These are phyloP conservation scores for Microchrysa polita DNA, from an alignment of 2,888 invertebrate genomes.

Conservation along the genomic window DNA sequence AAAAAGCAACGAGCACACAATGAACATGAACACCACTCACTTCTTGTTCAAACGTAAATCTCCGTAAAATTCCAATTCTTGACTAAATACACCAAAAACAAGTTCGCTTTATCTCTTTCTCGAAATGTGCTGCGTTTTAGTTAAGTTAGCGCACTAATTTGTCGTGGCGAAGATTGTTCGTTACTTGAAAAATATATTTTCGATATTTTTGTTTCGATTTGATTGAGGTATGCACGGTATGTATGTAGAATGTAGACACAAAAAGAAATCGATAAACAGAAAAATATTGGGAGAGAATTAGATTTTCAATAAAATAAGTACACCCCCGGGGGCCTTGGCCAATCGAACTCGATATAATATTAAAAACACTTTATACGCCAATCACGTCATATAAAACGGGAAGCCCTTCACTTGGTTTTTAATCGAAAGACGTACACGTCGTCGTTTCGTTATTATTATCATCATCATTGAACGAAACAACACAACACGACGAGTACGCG, in stretches of 20 bases:
- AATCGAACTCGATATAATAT: background rate
- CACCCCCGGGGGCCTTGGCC: background rate
- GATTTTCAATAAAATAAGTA: background rate
- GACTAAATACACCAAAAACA: constrained; percentile 33
- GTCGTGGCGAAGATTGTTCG: constrained; percentile 30
- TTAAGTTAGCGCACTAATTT: constrained; percentile 31
- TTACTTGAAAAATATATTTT: constrained; percentile 25
- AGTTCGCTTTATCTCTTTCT: constrained; percentile 37
- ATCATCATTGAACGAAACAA: too few relatives aligned
- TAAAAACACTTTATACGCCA: constrained; percentile 32
- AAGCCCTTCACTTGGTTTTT: too few relatives aligned
- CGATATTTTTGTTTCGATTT: background rate
- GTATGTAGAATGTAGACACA: too few relatives aligned
- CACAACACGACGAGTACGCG: too few relatives aligned
- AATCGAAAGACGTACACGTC: too few relatives aligned
- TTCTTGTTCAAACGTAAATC: constrained; percentile 36
- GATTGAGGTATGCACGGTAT: too few relatives aligned
- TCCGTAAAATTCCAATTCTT: constrained; percentile 39
- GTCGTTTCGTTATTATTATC: too few relatives aligned
- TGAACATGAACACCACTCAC: constrained; percentile 25
- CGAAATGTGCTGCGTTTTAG: constrained; percentile 11
- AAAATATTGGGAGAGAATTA: too few relatives aligned
- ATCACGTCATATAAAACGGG: constrained; percentile 25
- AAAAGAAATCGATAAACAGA: too few relatives aligned
- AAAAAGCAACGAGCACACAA: constrained; percentile 15